A percentile compares a stretch with the other conserved stretches of the same genome.
These are phyloP conservation scores for Drosophila carrolli DNA, from an alignment of 1,140 invertebrate genomes.

Conservation along the genomic window DNA sequence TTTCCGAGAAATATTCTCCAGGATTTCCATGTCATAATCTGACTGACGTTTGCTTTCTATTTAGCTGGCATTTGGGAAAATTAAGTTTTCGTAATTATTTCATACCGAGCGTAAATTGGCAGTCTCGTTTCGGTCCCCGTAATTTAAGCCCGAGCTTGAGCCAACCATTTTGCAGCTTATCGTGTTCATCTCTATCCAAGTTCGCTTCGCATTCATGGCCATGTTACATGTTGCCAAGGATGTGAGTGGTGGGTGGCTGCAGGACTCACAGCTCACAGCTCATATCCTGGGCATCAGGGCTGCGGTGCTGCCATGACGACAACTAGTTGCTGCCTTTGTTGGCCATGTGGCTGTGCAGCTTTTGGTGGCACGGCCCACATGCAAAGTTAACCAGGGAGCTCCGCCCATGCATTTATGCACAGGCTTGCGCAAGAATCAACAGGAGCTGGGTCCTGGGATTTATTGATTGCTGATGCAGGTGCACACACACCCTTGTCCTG, in stretches of 20 bases:
- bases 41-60: conserved; percentile 10
- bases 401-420: conserved; percentile 70
- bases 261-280: conserved; percentile 43
- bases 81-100: conserved; percentile 17
- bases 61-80: not conserved
- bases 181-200: conserved; percentile 17
- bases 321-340: conserved; percentile 51
- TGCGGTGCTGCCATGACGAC: conserved; percentile 42
- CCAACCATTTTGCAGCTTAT: conserved; percentile 37
- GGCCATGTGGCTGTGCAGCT: conserved; percentile 58
- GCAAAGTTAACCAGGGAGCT: conserved; percentile 45
- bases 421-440: conserved; percentile 76
- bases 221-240: not conserved
- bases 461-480: conserved; percentile 64
- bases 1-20: not conserved
- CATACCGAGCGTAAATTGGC: conserved; percentile 24
- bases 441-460: conserved; percentile 78
- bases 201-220: conserved; percentile 38
- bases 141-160: conserved; percentile 10
- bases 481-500: too few relatives aligned
- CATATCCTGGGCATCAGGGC: conserved; percentile 26
- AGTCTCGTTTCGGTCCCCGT: conserved; percentile 1
- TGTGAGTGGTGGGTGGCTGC: not conserved
- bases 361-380: conserved; percentile 53
- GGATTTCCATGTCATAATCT: conserved; percentile 7